phyloP scores from a whole-genome alignment of 2,797 vertebrate species.

The Enteromius argenteus region DNA sequence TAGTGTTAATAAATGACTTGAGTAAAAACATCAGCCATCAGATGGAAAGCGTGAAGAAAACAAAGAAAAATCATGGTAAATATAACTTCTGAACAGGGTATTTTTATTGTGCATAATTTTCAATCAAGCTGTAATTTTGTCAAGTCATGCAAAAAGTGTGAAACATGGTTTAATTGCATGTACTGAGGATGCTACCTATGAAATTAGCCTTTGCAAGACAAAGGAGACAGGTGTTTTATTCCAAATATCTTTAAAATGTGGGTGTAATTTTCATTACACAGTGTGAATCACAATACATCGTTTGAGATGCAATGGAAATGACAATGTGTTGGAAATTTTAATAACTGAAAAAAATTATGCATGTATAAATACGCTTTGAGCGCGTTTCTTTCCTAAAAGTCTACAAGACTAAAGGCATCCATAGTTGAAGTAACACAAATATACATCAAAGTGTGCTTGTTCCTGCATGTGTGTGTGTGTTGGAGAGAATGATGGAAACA shows the following conservation, averaged over 20 bases:
- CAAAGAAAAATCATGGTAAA: not conserved
- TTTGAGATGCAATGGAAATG: not conserved
- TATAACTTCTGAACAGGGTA: not conserved
- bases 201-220: not conserved
- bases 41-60: not conserved
- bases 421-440: not conserved
- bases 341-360: not conserved
- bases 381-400: not conserved
- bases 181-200: not conserved
- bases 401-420: not conserved
- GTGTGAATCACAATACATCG: not conserved
- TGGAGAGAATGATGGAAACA: not conserved
- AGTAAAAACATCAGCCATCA: not conserved
- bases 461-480: not conserved
- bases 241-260: slow-evolving; percentile 1
- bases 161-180: slow-evolving; percentile 3
- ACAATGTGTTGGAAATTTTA: not conserved
- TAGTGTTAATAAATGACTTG: not conserved
- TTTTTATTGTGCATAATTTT: not conserved
- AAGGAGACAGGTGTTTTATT: not conserved
- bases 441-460: not conserved
- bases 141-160: not conserved
- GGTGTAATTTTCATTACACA: not conserved
- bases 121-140: slow-evolving; percentile 1
- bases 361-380: not conserved